Percentiles rank a stretch among this genome's conserved stretches.
phyloP scores from a whole-genome alignment of 2,113 vertebrate species.

The Egretta garzetta region DNA sequence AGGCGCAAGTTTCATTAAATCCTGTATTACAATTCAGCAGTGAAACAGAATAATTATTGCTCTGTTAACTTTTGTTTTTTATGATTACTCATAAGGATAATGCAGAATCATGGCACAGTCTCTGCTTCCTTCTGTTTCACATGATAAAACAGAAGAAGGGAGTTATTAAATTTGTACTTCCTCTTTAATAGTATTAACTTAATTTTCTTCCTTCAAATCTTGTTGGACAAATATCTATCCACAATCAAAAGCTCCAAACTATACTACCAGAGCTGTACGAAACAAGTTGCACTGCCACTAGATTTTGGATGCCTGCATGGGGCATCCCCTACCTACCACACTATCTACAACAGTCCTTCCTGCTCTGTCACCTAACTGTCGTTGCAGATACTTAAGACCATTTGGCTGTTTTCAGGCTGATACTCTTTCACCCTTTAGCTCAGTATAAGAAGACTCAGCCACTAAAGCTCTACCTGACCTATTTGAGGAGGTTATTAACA shows the following conservation, averaged over 20 bases:
- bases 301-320: background rate
- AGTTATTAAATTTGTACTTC: background rate
- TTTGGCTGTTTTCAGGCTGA: background rate
- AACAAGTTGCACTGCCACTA: background rate
- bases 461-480: background rate
- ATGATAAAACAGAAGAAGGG: background rate
- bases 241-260: background rate
- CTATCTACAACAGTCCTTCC: background rate
- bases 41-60: background rate
- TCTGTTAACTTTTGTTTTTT: background rate
- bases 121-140: background rate
- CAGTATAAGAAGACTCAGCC: background rate
- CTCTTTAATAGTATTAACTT: background rate
- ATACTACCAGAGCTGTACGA: background rate
- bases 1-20: background rate
- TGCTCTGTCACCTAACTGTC: background rate
- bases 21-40: background rate
- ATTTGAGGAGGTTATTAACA: background rate
- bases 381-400: background rate
- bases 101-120: background rate
- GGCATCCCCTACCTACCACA: background rate
- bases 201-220: background rate
- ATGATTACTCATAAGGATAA: background rate
- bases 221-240: background rate
- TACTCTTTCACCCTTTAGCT: background rate